A percentile compares a stretch with the other conserved stretches of the same genome.
Evolutionary conservation across 2,113 vertebrate species (phyloP).

Genomic region (Aspidoscelis tigris): DNA sequence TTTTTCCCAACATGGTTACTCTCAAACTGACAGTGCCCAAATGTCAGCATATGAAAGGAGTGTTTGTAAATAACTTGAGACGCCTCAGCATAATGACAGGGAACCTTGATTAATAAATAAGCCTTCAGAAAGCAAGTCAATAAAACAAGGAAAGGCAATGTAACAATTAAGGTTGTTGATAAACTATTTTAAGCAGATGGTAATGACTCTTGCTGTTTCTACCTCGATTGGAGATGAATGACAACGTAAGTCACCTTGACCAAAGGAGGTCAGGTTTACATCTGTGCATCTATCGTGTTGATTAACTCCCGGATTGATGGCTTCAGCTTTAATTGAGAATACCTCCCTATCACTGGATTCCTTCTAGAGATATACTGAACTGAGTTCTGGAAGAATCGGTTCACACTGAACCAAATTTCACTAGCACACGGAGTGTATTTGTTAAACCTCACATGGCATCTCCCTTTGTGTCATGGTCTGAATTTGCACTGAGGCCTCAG

Average conservation of each 20-base stretch:
- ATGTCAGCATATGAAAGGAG: not conserved
- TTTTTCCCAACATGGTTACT: too few relatives aligned
- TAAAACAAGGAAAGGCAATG: not conserved
- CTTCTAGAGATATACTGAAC: not conserved
- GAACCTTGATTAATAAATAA: not conserved
- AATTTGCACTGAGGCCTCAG: too few relatives aligned
- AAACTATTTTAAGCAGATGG: not conserved
- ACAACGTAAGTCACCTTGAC: not conserved
- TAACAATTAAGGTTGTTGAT: not conserved
- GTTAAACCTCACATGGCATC: too few relatives aligned
- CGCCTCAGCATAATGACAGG: not conserved
- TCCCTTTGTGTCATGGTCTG: too few relatives aligned
- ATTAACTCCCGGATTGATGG: not conserved
- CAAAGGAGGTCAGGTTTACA: not conserved
- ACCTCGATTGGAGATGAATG: not conserved
- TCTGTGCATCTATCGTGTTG: not conserved
- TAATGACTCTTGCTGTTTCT: not conserved
- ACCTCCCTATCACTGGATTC: not conserved
- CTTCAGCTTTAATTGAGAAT: not conserved
- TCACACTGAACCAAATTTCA: too few relatives aligned
- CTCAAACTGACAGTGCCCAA: not conserved
- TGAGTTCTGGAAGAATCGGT: too few relatives aligned
- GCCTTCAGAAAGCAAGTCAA: not conserved
- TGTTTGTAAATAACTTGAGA: constrained; percentile 6
- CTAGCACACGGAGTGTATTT: too few relatives aligned